Evolutionary conservation across 2,797 vertebrate species (phyloP), one percentile per base, ranked within the genome.

Genomic region (Lacerta agilis): DNA sequence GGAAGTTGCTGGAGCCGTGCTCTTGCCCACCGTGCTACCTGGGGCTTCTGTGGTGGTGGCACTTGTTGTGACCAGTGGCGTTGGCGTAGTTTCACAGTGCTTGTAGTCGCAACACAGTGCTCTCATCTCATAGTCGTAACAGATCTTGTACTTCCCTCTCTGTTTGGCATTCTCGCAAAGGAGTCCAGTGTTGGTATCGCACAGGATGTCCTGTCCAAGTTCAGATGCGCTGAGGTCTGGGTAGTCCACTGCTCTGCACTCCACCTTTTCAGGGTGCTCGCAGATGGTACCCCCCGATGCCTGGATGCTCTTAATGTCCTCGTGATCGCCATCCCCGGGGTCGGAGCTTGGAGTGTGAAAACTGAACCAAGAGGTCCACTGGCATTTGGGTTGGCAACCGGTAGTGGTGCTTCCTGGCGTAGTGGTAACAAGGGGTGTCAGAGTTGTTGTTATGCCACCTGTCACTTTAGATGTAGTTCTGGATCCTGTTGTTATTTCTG

Each of bases 111-210:
- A 95, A 81, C 94, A 95, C 0, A n/a, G 2, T 9, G 88, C 27
- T 2, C 13, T 43, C 9, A 91, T 0, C 58, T 94, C 55, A 0
- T 91, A 94, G 81, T 95, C 78, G 0, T 85, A 66, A 43, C 94
- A 95, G 0, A 2, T 45, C 0, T 66, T 81, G 2, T 91, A 86
- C 11, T 94, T 92, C 1, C 0, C 0, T 0, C 0, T 64, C 86
- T 95, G 94, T 1, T 95, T 89, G 3, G 17, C 0, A 29, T 95
- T 94, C 29, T 17, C 66, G 33, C 89, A 96, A 2, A 89, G n/a
- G 0, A 96, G 86, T 0, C 95, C 95, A 0, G 1, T 17, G 0
- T 85, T 18, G 5, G 75, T 0, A 36, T 89, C 92, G 86, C 94
- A 95, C 0, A 86, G 17, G 17, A 83, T 1, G 1, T 33, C 69